These are phyloP conservation scores for Tethea ocularis DNA, from an alignment of 2,888 invertebrate genomes.

Conservation along the genomic window DNA sequence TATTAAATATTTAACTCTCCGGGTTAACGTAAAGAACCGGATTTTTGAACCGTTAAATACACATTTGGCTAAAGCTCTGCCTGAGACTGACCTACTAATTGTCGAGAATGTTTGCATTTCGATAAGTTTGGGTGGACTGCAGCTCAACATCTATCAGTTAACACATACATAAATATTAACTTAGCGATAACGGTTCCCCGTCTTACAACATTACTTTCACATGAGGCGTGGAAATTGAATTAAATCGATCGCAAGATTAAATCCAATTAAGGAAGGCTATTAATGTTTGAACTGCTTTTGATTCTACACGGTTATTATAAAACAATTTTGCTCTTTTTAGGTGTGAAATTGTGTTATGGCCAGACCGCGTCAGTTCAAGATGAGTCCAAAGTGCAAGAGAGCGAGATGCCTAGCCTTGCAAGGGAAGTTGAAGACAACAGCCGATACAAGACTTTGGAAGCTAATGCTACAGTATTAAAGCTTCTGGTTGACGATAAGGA, in stretches of 20 bases:
- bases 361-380: slow-evolving; percentile 34
- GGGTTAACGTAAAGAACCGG: slow-evolving; percentile 56
- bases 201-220: slow-evolving; percentile 44
- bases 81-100: slow-evolving; percentile 73
- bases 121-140: slow-evolving; percentile 52
- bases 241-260: slow-evolving; percentile 22
- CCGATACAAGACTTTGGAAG: slow-evolving; percentile 77
- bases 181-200: slow-evolving; percentile 45
- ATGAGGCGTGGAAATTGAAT: slow-evolving; percentile 28
- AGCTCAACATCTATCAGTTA: slow-evolving; percentile 42
- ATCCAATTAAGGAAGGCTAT: slow-evolving; percentile 14
- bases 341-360: slow-evolving; percentile 48
- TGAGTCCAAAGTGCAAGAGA: slow-evolving; percentile 39
- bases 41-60: slow-evolving; percentile 70
- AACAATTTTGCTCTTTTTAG: slow-evolving; percentile 38
- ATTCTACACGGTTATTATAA: slow-evolving; percentile 12
- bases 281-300: slow-evolving; percentile 3
- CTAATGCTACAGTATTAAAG: slow-evolving; percentile 74
- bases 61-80: slow-evolving; percentile 56
- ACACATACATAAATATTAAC: slow-evolving; percentile 45
- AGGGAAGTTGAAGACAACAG: slow-evolving; percentile 78
- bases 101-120: slow-evolving; percentile 53
- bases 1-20: slow-evolving; percentile 34
- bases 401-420: slow-evolving; percentile 57
- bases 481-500: slow-evolving; percentile 73